Evolutionary conservation across 2,888 invertebrate genomes (phyloP).

Genomic region (Zaprionus bogoriensis): DNA sequence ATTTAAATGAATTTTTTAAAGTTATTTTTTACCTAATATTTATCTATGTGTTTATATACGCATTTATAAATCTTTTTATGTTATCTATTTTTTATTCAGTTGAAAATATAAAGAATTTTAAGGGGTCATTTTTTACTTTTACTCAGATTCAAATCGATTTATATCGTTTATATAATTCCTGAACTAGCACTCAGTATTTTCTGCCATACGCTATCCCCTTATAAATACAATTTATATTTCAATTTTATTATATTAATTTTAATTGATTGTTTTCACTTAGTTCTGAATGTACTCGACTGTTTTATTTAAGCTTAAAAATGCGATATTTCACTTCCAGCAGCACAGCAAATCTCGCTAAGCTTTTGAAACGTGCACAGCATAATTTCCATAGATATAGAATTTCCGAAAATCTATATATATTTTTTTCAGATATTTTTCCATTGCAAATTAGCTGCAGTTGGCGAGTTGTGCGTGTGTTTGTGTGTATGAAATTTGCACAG

Average conservation of each 20-base stretch:
- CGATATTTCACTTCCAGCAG: background rate
- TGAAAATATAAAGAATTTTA: background rate
- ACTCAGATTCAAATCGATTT: too few relatives aligned
- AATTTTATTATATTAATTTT: background rate
- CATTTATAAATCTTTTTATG: background rate
- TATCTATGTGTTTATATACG: background rate
- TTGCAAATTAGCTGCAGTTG: conserved; percentile 9
- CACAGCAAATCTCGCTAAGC: background rate
- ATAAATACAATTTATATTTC: too few relatives aligned
- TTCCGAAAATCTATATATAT: background rate
- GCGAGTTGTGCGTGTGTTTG: background rate
- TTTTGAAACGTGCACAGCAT: background rate
- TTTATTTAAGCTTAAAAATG: background rate
- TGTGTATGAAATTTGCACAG: conserved; percentile 36
- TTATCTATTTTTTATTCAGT: background rate
- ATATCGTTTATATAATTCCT: too few relatives aligned
- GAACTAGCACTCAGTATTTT: too few relatives aligned
- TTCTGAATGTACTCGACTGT: background rate
- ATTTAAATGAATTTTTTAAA: background rate
- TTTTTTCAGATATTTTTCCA: conserved; percentile 22
- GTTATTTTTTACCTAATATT: background rate
- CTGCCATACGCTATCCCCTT: too few relatives aligned
- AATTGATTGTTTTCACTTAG: background rate
- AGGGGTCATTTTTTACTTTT: too few relatives aligned
- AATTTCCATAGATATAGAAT: background rate